phyloP scores from a whole-genome alignment of 2,797 vertebrate species.

The Typhlichthys subterraneus region DNA sequence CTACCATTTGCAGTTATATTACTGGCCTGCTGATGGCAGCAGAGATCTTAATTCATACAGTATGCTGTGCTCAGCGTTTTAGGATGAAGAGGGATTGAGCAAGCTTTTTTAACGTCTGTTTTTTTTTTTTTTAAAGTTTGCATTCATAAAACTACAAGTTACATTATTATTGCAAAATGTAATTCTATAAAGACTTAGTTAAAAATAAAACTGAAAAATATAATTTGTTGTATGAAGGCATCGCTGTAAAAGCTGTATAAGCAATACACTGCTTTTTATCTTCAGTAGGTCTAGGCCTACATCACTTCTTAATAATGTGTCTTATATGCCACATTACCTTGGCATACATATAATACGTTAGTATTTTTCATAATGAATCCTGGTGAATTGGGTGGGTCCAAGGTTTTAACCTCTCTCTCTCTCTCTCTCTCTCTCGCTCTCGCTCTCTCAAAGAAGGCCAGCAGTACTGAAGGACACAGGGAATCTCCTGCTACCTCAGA shows the following conservation, averaged over 20 bases:
- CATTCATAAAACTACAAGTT: constrained; percentile 21
- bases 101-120: constrained; percentile 2
- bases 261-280: too few relatives aligned
- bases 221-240: constrained; percentile 3
- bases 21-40: constrained; percentile 62
- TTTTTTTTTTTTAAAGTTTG: constrained; percentile 1
- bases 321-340: too few relatives aligned
- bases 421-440: constrained; percentile 3
- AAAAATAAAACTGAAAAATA: constrained; percentile 10
- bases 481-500: constrained; percentile 81
- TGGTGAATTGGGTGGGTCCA: not conserved
- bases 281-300: too few relatives aligned
- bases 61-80: not conserved
- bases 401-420: not conserved
- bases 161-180: constrained; percentile 19
- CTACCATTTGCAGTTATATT: constrained; percentile 35
- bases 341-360: too few relatives aligned
- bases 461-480: constrained; percentile 79
- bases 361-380: not conserved
- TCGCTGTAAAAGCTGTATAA: too few relatives aligned
- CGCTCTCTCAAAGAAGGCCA: constrained; percentile 50
- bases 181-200: not conserved
- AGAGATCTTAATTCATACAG: constrained; percentile 49
- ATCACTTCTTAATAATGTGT: too few relatives aligned
- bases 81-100: not conserved